phyloP scores from a whole-genome alignment of 2,888 invertebrate genomes.

The Hymenopus coronatus region DNA sequence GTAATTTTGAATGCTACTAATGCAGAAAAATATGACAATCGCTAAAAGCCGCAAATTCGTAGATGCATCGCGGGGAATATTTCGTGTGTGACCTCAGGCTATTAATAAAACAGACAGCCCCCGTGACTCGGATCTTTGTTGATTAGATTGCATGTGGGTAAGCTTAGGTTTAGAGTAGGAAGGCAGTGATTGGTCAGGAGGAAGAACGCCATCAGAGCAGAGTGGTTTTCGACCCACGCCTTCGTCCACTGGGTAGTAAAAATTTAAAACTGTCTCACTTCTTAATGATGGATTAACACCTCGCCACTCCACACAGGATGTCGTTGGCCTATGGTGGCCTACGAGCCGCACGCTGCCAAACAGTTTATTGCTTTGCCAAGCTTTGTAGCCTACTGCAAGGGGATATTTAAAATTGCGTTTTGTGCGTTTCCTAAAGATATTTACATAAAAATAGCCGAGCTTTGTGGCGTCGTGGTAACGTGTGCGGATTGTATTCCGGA shows the following conservation, averaged over 20 bases:
- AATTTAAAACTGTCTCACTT: background rate
- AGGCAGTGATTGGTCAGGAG: slow-evolving; percentile 13
- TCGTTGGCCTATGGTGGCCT: background rate
- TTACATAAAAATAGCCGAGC: no score
- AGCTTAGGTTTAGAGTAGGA: background rate
- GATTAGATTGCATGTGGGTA: background rate
- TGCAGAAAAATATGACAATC: no score
- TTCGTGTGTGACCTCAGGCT: background rate
- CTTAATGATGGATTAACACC: background rate
- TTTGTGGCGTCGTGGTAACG: no score
- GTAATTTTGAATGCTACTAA: no score
- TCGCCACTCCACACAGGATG: background rate
- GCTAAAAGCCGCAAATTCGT: no score
- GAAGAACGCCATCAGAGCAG: slow-evolving; percentile 7
- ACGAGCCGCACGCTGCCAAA: background rate
- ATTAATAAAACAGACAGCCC: background rate
- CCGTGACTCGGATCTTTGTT: background rate
- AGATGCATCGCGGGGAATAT: background rate
- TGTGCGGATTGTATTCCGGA: no score
- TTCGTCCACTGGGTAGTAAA: background rate
- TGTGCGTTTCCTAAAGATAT: no score
- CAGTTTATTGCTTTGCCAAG: background rate
- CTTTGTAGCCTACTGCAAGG: no score
- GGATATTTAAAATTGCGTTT: no score
- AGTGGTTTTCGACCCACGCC: background rate